Evolutionary conservation across 2,888 invertebrate genomes (phyloP), one percentile per base, ranked within the genome.

Genomic region (Incurvaria masculella): DNA sequence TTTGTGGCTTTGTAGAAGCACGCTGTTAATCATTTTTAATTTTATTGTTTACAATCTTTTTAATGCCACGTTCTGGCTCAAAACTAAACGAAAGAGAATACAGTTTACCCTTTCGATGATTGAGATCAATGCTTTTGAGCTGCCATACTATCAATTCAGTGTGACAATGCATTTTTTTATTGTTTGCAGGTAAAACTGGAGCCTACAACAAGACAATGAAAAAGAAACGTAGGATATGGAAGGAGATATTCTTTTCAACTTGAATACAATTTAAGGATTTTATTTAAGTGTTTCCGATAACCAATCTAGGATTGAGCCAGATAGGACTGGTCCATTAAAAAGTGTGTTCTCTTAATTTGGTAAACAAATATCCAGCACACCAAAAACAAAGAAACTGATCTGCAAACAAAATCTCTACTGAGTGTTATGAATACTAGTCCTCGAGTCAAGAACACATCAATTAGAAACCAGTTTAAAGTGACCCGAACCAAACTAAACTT

Each of bases 1-100:
- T 18, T 19, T 19, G 17, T 51, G 49, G 57, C 56, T 53, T 51
- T 53, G 51, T 54, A 59, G 57, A 57, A 58, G 52, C 57, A 54
- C 51, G 47, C 42, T 53, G 21, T 42, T 21, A 42, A 21, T 20
- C 21, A 21, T 42, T 42, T 42, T 21, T 21, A 21, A 19, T 44
- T 44, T 27, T 18, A 44, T 48, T 44, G 44, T 33, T 48, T 48
- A 20, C 48, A 48, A 40, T 17, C 42, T n/a, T 11, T 20, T 21
- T 21, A 21, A 10, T 11, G 20, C 4, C 4, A 6, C n/a, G 11
- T 18, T 18, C 42, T 10, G 4, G 6, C 18, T 17, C 6, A 21
- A 8, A 14, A 42, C 26, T 42, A 27, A 27, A 47, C 42, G 47
- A 47, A 42, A 47, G 42, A 47, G 42, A 47, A 47, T 26, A 16